These are phyloP conservation scores for Fopius arisanus DNA, from an alignment of 1,140 invertebrate genomes.

Conservation along the genomic window DNA sequence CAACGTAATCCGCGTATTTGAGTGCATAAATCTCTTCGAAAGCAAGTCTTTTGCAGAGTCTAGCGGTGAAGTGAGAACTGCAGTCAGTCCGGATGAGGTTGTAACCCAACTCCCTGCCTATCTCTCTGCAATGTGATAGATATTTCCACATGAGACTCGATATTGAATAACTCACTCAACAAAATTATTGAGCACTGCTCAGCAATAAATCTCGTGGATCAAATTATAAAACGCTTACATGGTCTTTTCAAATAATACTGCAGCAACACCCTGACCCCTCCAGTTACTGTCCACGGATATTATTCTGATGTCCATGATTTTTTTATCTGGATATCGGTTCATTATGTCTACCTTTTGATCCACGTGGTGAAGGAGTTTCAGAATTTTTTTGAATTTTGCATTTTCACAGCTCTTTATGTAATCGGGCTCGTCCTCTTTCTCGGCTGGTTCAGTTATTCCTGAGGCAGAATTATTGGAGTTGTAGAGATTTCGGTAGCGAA, in stretches of 20 bases:
- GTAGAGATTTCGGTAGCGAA: too few species aligned
- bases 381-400: conserved; percentile 71
- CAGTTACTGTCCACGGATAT: conserved; percentile 72
- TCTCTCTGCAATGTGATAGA: conserved; percentile 65
- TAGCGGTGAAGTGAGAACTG: conserved; percentile 75
- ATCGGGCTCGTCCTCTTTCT: conserved; percentile 52
- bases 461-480: not conserved
- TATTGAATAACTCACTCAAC: conserved; percentile 1
- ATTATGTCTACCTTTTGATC: conserved; percentile 67
- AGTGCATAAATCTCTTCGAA: conserved; percentile 72
- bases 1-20: conserved; percentile 71
- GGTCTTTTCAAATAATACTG: conserved; percentile 70
- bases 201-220: not conserved
- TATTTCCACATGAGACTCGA: conserved; percentile 3
- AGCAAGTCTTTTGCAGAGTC: conserved; percentile 72
- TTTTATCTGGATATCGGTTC: conserved; percentile 66
- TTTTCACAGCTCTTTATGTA: conserved; percentile 63
- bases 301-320: conserved; percentile 72
- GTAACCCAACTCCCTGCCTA: conserved; percentile 64
- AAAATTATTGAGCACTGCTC: not conserved
- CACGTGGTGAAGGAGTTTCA: conserved; percentile 68
- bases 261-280: conserved; percentile 73
- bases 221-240: conserved; percentile 62
- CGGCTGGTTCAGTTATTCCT: conserved; percentile 45
- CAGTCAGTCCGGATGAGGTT: conserved; percentile 69